phyloP scores from a whole-genome alignment of 64 coral and sea anemone species.

The Stylophora pistillata region DNA sequence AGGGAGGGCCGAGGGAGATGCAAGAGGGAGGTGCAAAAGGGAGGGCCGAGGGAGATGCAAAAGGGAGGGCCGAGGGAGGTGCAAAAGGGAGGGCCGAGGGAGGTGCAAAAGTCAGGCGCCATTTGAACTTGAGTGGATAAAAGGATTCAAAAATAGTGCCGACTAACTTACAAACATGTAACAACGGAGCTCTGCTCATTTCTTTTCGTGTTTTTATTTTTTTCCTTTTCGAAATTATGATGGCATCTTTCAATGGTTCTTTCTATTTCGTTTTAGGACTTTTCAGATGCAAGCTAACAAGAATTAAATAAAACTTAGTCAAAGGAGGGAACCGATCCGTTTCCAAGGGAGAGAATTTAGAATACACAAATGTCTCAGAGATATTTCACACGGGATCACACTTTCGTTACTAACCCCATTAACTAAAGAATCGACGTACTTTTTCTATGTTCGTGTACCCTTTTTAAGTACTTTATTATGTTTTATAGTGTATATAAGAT shows the following conservation, averaged over 20 bases:
- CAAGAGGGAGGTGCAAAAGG: too few species aligned
- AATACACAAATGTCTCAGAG: neutral
- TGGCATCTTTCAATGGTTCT: neutral
- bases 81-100: too few species aligned
- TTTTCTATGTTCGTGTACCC: conserved; percentile 9
- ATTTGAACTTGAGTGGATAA: too few species aligned
- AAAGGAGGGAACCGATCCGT: neutral
- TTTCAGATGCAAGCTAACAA: conserved; percentile 58
- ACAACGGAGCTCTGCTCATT: too few species aligned
- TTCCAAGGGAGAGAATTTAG: neutral
- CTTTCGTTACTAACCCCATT: neutral
- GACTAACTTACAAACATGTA: too few species aligned
- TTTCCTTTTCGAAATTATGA: neutral
- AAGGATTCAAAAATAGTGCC: too few species aligned
- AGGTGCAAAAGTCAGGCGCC: too few species aligned
- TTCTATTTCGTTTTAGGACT: conserved; percentile 37
- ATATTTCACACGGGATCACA: neutral
- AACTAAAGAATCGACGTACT: neutral
- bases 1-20: too few species aligned
- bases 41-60: too few species aligned
- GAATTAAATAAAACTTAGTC: neutral
- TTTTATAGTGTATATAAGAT: conserved; percentile 39
- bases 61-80: too few species aligned
- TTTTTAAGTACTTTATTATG: neutral
- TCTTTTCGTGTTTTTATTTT: too few species aligned